Percentiles rank a stretch among this genome's conserved stretches.
Evolutionary conservation across 2,797 vertebrate genomes (phyloP).

Genomic region (Bradypodion pumilum): DNA sequence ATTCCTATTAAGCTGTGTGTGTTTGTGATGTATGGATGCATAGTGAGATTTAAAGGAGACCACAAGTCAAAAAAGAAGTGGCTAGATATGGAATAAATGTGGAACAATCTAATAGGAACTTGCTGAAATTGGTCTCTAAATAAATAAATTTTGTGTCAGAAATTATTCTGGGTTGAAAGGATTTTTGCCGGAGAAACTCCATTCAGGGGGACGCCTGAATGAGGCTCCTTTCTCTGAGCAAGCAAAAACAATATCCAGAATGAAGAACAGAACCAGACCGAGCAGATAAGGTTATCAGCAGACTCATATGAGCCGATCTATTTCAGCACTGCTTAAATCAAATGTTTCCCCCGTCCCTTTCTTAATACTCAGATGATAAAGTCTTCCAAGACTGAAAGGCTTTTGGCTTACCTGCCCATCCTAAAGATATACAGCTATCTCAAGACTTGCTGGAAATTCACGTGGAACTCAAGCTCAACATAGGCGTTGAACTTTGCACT

Average conservation of each 20-base stretch:
- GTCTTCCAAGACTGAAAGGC: background rate
- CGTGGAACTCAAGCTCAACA: background rate
- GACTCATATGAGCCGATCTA: slow-evolving; percentile 44
- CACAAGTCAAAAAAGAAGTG: background rate
- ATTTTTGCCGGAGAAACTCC: too few relatives aligned
- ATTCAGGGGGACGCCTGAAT: too few relatives aligned
- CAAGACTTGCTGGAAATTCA: background rate
- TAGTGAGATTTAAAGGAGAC: background rate
- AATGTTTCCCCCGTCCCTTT: slow-evolving; percentile 23
- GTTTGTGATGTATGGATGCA: slow-evolving; percentile 37
- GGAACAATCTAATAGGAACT: slow-evolving; percentile 34
- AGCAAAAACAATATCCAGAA: background rate
- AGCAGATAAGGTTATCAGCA: slow-evolving; percentile 6
- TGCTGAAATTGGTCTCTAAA: slow-evolving; percentile 39
- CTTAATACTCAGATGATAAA: slow-evolving; percentile 23
- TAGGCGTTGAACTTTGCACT: too few relatives aligned
- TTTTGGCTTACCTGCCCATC: background rate
- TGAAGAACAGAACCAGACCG: slow-evolving; percentile 19
- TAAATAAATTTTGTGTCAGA: too few relatives aligned
- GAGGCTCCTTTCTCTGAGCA: too few relatives aligned
- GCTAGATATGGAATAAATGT: slow-evolving; percentile 13
- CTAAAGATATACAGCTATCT: slow-evolving; percentile 11
- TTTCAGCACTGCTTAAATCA: slow-evolving; percentile 47
- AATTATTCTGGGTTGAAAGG: too few relatives aligned
- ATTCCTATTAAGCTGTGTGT: background rate